phyloP scores from a whole-genome alignment of 2,113 vertebrate genomes.

The Salminus brasiliensis region DNA sequence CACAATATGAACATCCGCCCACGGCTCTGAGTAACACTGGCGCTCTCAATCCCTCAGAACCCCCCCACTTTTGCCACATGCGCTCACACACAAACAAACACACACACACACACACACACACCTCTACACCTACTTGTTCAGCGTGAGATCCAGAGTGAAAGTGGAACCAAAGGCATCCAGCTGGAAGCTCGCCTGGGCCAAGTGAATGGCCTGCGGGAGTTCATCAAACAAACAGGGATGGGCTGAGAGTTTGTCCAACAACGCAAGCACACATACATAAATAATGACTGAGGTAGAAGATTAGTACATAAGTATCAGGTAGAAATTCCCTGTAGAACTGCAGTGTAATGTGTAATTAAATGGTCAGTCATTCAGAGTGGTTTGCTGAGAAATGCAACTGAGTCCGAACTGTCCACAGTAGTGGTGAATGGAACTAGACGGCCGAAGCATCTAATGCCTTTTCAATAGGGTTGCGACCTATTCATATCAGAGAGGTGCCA shows the following conservation, averaged over 20 bases:
- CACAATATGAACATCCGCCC: not conserved
- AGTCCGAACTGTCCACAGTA: no score
- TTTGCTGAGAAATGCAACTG: no score
- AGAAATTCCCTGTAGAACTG: no score
- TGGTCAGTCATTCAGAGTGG: no score
- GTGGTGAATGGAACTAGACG: no score
- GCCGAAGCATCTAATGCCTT: no score
- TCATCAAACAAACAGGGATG: constrained; percentile 17
- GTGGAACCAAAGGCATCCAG: constrained; percentile 92
- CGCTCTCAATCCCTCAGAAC: not conserved
- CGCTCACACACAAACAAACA: not conserved
- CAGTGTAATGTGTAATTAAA: no score
- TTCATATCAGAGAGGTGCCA: no score
- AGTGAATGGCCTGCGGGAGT: constrained; percentile 83
- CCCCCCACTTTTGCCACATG: not conserved
- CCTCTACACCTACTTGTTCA: constrained; percentile 91
- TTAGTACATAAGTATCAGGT: no score
- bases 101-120: constrained; percentile 17
- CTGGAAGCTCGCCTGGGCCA: constrained; percentile 95
- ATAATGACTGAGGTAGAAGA: no score
- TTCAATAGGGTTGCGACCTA: no score
- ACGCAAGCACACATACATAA: not conserved
- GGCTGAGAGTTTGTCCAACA: not conserved
- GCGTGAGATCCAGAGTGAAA: constrained; percentile 91
- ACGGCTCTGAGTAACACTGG: not conserved